phyloP scores from a whole-genome alignment of 2,888 invertebrate species.

The Lasioglossum lativentre region DNA sequence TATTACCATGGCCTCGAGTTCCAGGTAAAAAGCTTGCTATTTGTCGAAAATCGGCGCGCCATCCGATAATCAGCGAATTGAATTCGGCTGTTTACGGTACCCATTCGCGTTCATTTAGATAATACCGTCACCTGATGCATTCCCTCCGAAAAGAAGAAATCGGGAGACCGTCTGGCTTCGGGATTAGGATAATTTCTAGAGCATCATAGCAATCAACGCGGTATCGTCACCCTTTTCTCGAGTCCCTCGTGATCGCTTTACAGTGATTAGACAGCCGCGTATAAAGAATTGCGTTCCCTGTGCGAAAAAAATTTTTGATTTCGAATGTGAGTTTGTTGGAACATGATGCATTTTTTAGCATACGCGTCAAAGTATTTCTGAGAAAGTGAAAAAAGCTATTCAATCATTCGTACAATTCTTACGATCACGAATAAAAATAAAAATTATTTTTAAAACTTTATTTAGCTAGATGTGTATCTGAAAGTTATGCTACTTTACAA shows the following conservation, averaged over 20 bases:
- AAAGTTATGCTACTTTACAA: neutral
- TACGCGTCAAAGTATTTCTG: neutral
- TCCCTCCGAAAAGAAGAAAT: too few species aligned
- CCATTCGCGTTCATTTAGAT: conserved; percentile 32
- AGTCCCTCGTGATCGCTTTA: neutral
- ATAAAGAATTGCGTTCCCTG: neutral
- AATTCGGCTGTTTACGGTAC: conserved; percentile 29
- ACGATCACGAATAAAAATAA: neutral
- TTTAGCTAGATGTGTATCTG: neutral
- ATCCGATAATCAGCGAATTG: neutral
- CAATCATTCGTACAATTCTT: neutral
- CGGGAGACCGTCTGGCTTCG: neutral
- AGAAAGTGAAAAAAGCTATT: neutral
- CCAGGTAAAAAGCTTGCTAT: neutral
- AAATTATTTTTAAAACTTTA: neutral
- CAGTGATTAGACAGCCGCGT: neutral
- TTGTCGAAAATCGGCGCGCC: neutral
- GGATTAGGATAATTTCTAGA: conserved; percentile 14
- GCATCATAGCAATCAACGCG: neutral
- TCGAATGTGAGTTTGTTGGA: neutral
- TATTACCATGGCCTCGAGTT: neutral
- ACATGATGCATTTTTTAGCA: neutral
- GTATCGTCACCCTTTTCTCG: neutral
- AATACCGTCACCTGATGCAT: neutral
- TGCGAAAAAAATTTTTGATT: too few species aligned